Evolutionary conservation across 2,797 vertebrate genomes (phyloP).

Genomic region (Pipistrellus nathusii): DNA sequence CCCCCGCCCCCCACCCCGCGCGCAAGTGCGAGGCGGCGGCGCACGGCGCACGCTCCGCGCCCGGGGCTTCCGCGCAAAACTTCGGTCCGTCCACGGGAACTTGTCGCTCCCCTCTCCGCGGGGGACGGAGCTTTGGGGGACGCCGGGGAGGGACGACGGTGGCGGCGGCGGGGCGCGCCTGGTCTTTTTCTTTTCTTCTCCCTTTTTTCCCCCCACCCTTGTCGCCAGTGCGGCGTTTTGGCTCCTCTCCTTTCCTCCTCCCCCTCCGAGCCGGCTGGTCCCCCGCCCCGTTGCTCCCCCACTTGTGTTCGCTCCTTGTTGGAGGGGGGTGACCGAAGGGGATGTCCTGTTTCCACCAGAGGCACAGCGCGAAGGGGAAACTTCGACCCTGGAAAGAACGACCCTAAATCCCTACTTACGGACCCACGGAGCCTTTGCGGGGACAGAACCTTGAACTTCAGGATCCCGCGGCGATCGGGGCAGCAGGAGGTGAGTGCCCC

Average conservation of each 20-base stretch:
- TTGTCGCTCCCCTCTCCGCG: background rate
- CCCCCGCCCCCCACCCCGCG: background rate
- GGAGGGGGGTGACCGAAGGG: slow-evolving; percentile 80
- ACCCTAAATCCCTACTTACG: slow-evolving; percentile 77
- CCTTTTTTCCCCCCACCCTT: fast-evolving
- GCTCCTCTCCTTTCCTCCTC: slow-evolving; percentile 68
- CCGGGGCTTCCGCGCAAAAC: slow-evolving; percentile 63
- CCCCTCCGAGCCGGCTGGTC: slow-evolving; percentile 57
- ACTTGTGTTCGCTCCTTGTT: slow-evolving; percentile 73
- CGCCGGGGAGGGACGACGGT: background rate
- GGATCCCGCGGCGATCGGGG: slow-evolving; percentile 59
- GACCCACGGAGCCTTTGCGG: slow-evolving; percentile 64
- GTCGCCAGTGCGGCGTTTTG: slow-evolving; percentile 25
- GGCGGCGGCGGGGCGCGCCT: slow-evolving; percentile 27
- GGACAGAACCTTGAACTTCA: slow-evolving; percentile 71
- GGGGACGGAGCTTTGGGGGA: background rate
- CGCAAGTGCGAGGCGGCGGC: slow-evolving; percentile 65
- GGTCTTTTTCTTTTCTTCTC: slow-evolving; percentile 31
- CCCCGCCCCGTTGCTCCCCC: slow-evolving; percentile 60
- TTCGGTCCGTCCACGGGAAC: slow-evolving; percentile 20
- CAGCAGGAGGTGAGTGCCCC: slow-evolving; percentile 84
- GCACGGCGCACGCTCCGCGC: slow-evolving; percentile 63
- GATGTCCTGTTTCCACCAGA: slow-evolving; percentile 86
- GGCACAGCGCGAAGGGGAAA: slow-evolving; percentile 78
- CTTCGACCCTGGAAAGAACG: slow-evolving; percentile 75